These are phyloP conservation scores for Galbula dea DNA, from an alignment of 2,113 vertebrate species.

Conservation along the genomic window DNA sequence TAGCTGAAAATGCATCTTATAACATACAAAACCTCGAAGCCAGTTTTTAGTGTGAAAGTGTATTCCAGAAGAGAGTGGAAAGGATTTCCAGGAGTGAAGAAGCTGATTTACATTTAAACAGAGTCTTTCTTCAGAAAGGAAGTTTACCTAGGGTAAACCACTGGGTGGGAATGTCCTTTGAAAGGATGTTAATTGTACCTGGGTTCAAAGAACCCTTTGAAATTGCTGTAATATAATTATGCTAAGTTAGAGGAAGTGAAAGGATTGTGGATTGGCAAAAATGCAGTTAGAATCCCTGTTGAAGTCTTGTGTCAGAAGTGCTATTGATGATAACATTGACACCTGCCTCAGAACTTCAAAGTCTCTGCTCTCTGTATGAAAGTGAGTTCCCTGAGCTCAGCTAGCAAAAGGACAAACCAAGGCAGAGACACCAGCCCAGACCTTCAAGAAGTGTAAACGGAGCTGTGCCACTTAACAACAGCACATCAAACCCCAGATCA, in stretches of 20 bases:
- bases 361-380: background rate
- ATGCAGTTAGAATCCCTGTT: constrained; percentile 39
- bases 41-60: background rate
- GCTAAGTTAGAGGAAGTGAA: constrained; percentile 56
- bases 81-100: constrained; percentile 26
- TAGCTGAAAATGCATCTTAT: background rate
- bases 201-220: constrained; percentile 66
- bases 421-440: background rate
- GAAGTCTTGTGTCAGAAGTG: constrained; percentile 28
- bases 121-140: constrained; percentile 42
- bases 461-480: constrained; percentile 18
- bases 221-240: constrained; percentile 65
- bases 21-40: background rate
- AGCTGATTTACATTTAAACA: constrained; percentile 53
- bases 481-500: background rate
- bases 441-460: constrained; percentile 41
- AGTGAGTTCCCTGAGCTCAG: constrained; percentile 13
- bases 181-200: constrained; percentile 52
- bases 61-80: background rate
- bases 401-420: constrained; percentile 23
- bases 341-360: constrained; percentile 54
- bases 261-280: constrained; percentile 47
- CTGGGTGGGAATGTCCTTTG: constrained; percentile 45
- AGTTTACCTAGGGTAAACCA: constrained; percentile 53
- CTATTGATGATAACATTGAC: constrained; percentile 55